Evolutionary conservation across 2,113 vertebrate genomes (phyloP), one percentile per base, ranked within the genome.

Genomic region (Syrrhaptes paradoxus): DNA sequence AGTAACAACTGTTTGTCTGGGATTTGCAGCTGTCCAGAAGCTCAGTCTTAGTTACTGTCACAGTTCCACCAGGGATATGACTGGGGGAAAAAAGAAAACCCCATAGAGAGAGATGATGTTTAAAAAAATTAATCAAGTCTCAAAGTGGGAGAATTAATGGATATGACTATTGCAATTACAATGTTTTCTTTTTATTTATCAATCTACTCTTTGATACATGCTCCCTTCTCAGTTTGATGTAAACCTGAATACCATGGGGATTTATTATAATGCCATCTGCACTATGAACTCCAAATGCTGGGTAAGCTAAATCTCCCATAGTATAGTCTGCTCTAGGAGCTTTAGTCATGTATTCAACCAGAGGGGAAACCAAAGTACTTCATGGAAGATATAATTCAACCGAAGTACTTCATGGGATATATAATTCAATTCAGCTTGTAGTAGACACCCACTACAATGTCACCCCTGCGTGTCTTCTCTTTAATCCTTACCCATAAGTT

Each of bases 71-170:
- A 49, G 8, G 10, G 10, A 71, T 36, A 16, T 79, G 15, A n/a
- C 0, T 38, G 18, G 16, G n/a, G 24, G 4, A 9, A 36, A 24
- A 10, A 2, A 11, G 9, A 14, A n/a, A 32, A 25, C 22, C 18
- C 36, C 36, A 2, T 21, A 68, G 3, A 57, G 41, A 54, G 7
- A 62, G 19, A 49, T 19, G 18, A 45, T 38, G 10, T 24, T 58
- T 46, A 34, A 52, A 71, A 81, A 41, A 13, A 52, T 58, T 68
- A 58, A 79, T 7, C 21, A 34, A 46, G 13, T 25, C 45, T 66
- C 10, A 62, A 41, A 70, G 32, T 20, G 26, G 17, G 8, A 62
- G 7, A 36, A 65, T 61, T 72, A 7, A 29, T 46, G 29, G 20
- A 18, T 55, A 48, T 7, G 7, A 48, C 13, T 81, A 14, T 28